These are phyloP conservation scores for Seriola rivoliana DNA, from an alignment of 2,113 vertebrate species.

Conservation along the genomic window DNA sequence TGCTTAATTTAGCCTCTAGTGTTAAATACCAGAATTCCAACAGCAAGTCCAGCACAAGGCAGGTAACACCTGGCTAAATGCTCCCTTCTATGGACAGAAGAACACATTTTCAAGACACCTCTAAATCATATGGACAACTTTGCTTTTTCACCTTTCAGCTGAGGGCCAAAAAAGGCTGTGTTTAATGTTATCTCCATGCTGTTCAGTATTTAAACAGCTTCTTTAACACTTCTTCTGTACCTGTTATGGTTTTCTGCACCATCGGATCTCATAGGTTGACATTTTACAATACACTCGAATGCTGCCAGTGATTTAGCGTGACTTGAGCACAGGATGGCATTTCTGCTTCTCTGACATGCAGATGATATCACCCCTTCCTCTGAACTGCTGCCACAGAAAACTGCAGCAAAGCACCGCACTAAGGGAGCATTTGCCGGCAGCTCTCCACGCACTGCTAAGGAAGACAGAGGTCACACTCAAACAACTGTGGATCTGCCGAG, in stretches of 20 bases:
- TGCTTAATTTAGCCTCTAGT: not conserved
- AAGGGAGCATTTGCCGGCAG: slow-evolving; percentile 27
- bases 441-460: slow-evolving; percentile 10
- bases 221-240: slow-evolving; percentile 14
- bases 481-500: slow-evolving; percentile 47
- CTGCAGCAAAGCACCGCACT: slow-evolving; percentile 11
- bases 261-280: slow-evolving; percentile 25
- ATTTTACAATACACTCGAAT: slow-evolving; percentile 28
- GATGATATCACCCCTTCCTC: slow-evolving; percentile 54
- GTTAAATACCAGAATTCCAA: slow-evolving; percentile 6
- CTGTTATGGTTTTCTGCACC: slow-evolving; percentile 30
- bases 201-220: slow-evolving; percentile 7
- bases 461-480: slow-evolving; percentile 42
- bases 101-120: not conserved
- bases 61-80: slow-evolving; percentile 19
- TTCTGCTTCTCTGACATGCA: slow-evolving; percentile 44
- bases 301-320: slow-evolving; percentile 11
- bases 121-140: slow-evolving; percentile 6
- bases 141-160: not conserved
- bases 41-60: not conserved
- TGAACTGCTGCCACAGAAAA: slow-evolving; percentile 48
- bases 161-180: not conserved
- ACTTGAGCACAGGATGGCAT: slow-evolving; percentile 13
- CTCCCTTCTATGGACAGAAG: not conserved
- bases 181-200: not conserved